These are phyloP conservation scores for Diplodus sargus DNA, from an alignment of 2,797 vertebrate genomes.

Conservation along the genomic window DNA sequence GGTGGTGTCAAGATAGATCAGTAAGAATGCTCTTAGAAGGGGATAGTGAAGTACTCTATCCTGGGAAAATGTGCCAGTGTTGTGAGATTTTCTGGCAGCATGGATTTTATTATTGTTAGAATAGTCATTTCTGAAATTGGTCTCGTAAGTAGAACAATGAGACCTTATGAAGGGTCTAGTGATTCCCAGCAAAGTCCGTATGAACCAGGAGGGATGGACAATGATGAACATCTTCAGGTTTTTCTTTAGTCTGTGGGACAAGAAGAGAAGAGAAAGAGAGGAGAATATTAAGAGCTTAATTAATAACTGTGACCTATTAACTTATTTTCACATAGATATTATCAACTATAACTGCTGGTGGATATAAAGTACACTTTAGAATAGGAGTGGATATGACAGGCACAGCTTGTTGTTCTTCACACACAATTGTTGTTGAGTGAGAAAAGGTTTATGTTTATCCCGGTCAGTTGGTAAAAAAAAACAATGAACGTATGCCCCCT, in stretches of 20 bases:
- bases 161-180: constrained; percentile 95
- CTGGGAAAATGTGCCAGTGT: background rate
- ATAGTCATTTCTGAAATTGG: background rate
- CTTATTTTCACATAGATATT: too few relatives aligned
- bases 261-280: constrained; percentile 10
- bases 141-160: constrained; percentile 4
- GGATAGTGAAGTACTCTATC: background rate
- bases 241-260: constrained; percentile 88
- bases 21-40: background rate
- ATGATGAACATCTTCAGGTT: constrained; percentile 96
- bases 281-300: background rate
- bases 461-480: background rate
- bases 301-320: too few relatives aligned
- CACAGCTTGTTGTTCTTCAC: background rate
- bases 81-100: background rate
- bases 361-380: background rate
- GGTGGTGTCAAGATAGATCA: background rate
- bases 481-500: background rate
- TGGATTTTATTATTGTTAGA: background rate
- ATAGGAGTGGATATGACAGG: background rate
- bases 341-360: background rate
- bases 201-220: constrained; percentile 97
- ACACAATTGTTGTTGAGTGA: background rate
- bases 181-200: constrained; percentile 93
- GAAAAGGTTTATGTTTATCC: background rate